Evolutionary conservation across 2,113 vertebrate species (phyloP), one percentile per base, ranked within the genome.

Genomic region (Noctilio leporinus): DNA sequence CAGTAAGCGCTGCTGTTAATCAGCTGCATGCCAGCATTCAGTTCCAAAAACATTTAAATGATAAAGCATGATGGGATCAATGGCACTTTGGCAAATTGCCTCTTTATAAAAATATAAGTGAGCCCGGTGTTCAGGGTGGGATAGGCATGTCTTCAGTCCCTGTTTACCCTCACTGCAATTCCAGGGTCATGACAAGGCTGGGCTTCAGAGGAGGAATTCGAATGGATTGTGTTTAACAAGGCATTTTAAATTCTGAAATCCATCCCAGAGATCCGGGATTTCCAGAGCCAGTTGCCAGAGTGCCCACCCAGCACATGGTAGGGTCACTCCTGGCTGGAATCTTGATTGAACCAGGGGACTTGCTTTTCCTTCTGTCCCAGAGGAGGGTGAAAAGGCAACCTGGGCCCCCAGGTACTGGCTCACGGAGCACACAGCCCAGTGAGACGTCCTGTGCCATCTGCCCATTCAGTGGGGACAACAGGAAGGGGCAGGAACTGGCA

Each of bases 41-140:
- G 97, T 98, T 92, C 95, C 85, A 96, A 85, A 96, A 97, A 98
- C 97, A 97, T 98, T 98, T 98, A 98, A 98, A 98, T 98, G 95
- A 98, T 92, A 96, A 98, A 97, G 55, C 93, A 89, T 55, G 95
- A 97, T 86, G 86, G 97, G 97, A 98, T 98, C 98, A 98, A 97
- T 96, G 96, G 94, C 95, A 97, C 86, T 94, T 97, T 97, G 88
- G 86, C 97, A 98, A 99, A 98, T 98, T 97, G 97, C 88, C 97
- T 97, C 96, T 98, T 98, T 98, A 97, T 93, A 97, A 92, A 98
- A 98, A 93, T 97, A 96, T 95, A 89, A 97, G 97, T 98, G 98
- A 98, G 96, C 85, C 95, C 81, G 49, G 43, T 45, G 57, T 70
- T 47, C 88, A 93, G 24, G 28, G 28, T 7, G 3, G 96, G 97